A percentile compares a stretch with the other conserved stretches of the same genome.
phyloP scores from a whole-genome alignment of 2,797 vertebrate species.

The Hydrolagus colliei region DNA sequence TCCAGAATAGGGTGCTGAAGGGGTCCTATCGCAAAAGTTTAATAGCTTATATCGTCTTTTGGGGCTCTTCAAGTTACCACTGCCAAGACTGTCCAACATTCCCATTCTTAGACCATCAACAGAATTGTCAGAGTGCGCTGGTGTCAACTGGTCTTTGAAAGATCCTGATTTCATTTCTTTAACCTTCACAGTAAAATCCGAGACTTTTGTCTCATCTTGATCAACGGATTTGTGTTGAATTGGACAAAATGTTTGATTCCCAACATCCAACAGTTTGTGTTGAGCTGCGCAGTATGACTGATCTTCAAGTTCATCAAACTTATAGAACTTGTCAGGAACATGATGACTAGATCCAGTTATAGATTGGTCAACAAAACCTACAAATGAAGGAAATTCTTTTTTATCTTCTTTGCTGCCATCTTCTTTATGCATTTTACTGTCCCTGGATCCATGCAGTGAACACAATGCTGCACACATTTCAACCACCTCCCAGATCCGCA shows the following conservation, averaged over 20 bases:
- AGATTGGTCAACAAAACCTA: slow-evolving; percentile 26
- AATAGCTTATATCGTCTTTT: slow-evolving; percentile 67
- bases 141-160: slow-evolving; percentile 8
- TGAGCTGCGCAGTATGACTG: not conserved
- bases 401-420: slow-evolving; percentile 21
- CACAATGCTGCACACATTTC: slow-evolving; percentile 56
- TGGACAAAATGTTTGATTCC: not conserved
- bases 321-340: not conserved
- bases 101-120: not conserved
- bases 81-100: not conserved
- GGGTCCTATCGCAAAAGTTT: slow-evolving; percentile 63
- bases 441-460: slow-evolving; percentile 13
- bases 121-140: not conserved
- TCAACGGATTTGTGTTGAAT: not conserved
- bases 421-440: slow-evolving; percentile 5
- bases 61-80: slow-evolving; percentile 46
- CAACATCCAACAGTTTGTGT: slow-evolving; percentile 4
- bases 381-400: slow-evolving; percentile 27
- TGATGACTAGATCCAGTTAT: slow-evolving; percentile 16
- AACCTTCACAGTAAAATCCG: slow-evolving; percentile 25
- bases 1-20: slow-evolving; percentile 44
- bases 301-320: slow-evolving; percentile 15
- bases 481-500: slow-evolving; percentile 71
- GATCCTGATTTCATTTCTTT: slow-evolving; percentile 3
- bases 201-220: slow-evolving; percentile 19